Base-by-base conservation (phyloP, 1,140 invertebrate species). In the Micrasema minimum region DNA sequence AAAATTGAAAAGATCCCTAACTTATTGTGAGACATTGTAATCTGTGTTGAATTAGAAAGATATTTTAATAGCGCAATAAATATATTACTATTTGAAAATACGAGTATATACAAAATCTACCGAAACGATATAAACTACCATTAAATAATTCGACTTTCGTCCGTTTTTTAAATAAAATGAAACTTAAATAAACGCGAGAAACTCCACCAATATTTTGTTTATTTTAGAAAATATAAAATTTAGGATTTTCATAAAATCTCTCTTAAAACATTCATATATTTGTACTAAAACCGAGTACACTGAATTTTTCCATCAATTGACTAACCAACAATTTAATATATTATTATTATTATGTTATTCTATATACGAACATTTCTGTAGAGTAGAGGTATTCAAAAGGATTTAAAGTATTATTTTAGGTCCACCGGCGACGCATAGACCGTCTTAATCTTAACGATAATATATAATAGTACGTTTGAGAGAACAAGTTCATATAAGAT, bases 201-300 rank as follows among this genome's bases (percentile, higher is more conserved):
- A 64, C 23, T 23, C 23, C 45, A 26, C 14, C 41, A 45, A 3
- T 41, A 57, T 35, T 41, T 10, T 31, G 23, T 35, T 22, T 43
- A 38, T 23, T 61, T 43, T 43, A 46, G 5, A 45, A 46, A 46
- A 64, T 64, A 46, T 64, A 46, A 64, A 59, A 22, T 43, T 59
- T 64, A 46, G 45, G 61, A 64, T 64, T 64, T 64, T 64, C 45
- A 64, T 46, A 64, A 64, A 64, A 64, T 64, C 61, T 64, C 45
- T 64, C 10, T 11, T 37, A 38, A 38, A 38, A 2, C 16, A 16
- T 59, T 64, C 23, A 46, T 64, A 37, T 41, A 26, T 64, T 64
- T 64, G 61, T 64, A 64, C 61, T 64, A 46, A 20, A 31, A 26
- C 12, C 22, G 61, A 64, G 61, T 64, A 64, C 53, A 18, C 20